Conservation (phyloP, 2,113 vertebrate genomes). For the Dasypus novemcinctus region DNA sequence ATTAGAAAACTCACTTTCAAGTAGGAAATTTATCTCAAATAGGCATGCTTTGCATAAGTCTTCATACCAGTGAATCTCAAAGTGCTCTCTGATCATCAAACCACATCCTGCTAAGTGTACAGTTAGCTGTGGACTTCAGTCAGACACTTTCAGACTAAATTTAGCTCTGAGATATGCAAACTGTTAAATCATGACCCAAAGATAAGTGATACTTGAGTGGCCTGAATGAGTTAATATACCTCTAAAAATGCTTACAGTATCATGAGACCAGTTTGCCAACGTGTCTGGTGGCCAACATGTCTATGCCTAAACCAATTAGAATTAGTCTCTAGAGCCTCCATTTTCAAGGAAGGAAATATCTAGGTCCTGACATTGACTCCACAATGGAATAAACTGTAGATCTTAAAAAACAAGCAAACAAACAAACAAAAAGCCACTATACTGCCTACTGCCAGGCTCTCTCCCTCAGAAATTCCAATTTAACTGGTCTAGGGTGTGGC, state of each 20-base stretch:
- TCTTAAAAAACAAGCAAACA: neutral
- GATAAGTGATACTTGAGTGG: neutral
- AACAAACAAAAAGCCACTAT: no score
- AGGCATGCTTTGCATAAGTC: neutral
- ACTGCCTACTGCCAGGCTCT: neutral
- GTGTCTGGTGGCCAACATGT: neutral
- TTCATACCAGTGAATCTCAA: neutral
- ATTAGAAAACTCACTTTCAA: constrained; percentile 18
- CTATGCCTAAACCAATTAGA: neutral
- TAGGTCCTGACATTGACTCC: neutral
- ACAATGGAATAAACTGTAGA: neutral
- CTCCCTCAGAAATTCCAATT: neutral
- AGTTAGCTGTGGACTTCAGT: constrained; percentile 53
- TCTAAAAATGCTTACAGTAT: constrained; percentile 3
- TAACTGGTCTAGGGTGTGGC: neutral
- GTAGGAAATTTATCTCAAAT: neutral
- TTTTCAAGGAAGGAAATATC: constrained; percentile 27
- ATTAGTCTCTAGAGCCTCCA: neutral
- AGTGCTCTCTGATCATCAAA: neutral
- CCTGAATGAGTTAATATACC: neutral
- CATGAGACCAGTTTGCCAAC: neutral
- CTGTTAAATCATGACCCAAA: neutral
- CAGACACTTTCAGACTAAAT: neutral
- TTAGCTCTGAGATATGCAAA: neutral
- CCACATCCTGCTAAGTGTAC: neutral